Evolutionary conservation across 2,797 vertebrate species (phyloP).

Genomic region (Tenualosa thibaudeaui): DNA sequence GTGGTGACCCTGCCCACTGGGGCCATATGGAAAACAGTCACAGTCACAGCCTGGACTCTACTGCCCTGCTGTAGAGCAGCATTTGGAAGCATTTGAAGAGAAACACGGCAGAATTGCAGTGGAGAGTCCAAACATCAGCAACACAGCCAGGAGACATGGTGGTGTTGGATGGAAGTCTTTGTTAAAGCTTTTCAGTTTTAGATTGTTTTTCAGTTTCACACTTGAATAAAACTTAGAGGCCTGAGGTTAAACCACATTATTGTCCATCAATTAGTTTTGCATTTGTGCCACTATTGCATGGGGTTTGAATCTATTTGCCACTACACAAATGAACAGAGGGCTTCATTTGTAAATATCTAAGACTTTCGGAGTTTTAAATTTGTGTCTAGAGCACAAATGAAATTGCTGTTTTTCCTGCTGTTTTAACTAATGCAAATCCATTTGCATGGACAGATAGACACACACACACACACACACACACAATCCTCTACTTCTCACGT

Average conservation of each 20-base stretch:
- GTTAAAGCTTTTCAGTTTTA: too few relatives aligned
- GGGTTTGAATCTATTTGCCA: not conserved
- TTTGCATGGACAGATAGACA: conserved; percentile 57
- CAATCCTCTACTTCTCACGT: not conserved
- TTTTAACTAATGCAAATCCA: conserved; percentile 68
- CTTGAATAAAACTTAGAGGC: too few relatives aligned
- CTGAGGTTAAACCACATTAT: not conserved
- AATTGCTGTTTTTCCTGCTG: conserved; percentile 48
- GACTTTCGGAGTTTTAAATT: conserved; percentile 26
- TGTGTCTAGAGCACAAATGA: conserved; percentile 34
- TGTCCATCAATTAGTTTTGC: not conserved
- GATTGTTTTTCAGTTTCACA: too few relatives aligned
- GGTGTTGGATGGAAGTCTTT: too few relatives aligned
- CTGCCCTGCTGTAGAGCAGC: not conserved
- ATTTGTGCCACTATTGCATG: not conserved
- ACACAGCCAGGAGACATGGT: too few relatives aligned
- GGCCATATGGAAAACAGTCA: not conserved
- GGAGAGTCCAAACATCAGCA: too few relatives aligned
- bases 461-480: conserved; percentile 8
- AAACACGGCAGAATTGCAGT: too few relatives aligned
- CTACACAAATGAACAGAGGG: not conserved
- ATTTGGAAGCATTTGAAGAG: too few relatives aligned
- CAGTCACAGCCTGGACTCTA: not conserved
- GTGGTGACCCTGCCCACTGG: not conserved
- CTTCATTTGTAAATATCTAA: not conserved